phyloP scores from a whole-genome alignment of 2,888 invertebrate species.

The Pseudococcus viburni region DNA sequence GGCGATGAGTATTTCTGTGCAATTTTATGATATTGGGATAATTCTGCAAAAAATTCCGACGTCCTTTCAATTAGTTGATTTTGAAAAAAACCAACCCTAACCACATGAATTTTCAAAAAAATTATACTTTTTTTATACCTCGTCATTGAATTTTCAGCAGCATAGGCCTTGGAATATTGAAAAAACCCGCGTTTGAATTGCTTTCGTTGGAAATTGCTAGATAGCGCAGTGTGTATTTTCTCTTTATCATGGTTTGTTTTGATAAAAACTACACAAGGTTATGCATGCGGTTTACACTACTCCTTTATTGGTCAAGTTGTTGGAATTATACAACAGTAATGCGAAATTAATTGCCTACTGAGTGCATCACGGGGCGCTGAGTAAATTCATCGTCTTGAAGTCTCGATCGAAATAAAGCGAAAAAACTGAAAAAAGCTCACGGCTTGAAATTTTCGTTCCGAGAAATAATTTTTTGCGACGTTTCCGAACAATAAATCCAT shows the following conservation, averaged over 20 bases:
- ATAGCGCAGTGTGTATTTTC: conserved; percentile 8
- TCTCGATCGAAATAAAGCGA: not conserved
- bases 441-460: conserved; percentile 14
- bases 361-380: not conserved
- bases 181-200: not conserved
- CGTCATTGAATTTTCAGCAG: not conserved
- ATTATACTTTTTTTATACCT: not conserved
- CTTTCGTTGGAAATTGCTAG: not conserved
- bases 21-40: too few species aligned
- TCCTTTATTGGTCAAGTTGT: not conserved
- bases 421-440: not conserved
- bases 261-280: not conserved
- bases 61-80: not conserved
- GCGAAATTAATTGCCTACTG: conserved; percentile 36
- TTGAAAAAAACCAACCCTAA: not conserved
- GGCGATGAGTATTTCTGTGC: not conserved
- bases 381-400: not conserved
- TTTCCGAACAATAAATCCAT: not conserved
- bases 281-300: not conserved
- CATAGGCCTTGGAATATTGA: not conserved
- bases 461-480: conserved; percentile 25
- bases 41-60: not conserved
- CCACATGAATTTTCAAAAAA: not conserved
- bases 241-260: not conserved
- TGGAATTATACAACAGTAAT: not conserved